A percentile compares a stretch with the other conserved stretches of the same genome.
Conservation (phyloP, 2,888 invertebrate species). For the Microchrysa polita region DNA sequence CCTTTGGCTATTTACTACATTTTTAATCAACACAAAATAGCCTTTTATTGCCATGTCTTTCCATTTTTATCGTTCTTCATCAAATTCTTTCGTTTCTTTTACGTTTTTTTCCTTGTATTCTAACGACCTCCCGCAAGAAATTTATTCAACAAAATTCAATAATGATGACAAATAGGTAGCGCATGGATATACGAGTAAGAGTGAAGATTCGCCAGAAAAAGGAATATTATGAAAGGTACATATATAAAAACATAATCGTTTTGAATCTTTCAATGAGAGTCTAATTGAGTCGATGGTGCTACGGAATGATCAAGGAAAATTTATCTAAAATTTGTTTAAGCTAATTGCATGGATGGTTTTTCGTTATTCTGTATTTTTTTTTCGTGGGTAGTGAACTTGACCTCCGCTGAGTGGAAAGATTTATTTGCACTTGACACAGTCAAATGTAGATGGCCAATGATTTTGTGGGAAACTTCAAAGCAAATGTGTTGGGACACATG, state of each 20-base stretch:
- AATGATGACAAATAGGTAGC: slow-evolving; percentile 39
- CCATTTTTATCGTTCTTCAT: not conserved
- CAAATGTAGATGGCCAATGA: too few species aligned
- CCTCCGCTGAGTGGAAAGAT: too few species aligned
- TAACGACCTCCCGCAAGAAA: not conserved
- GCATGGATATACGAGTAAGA: too few species aligned
- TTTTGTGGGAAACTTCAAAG: too few species aligned
- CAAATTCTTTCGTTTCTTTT: slow-evolving; percentile 1
- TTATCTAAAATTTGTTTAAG: not conserved
- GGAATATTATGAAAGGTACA: not conserved
- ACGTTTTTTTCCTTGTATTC: not conserved
- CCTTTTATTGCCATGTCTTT: not conserved
- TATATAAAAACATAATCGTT: not conserved
- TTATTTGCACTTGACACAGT: too few species aligned
- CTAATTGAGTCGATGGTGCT: not conserved
- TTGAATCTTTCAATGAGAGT: not conserved
- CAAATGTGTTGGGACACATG: too few species aligned
- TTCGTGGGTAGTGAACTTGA: not conserved
- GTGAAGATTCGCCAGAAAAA: not conserved
- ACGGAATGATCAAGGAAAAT: not conserved
- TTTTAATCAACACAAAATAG: slow-evolving; percentile 14
- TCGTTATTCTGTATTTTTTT: not conserved
- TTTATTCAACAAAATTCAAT: slow-evolving; percentile 15
- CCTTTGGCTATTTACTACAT: slow-evolving; percentile 15
- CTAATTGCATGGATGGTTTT: not conserved